Evolutionary conservation across 2,888 invertebrate species (phyloP).

Genomic region (Antitype chi): DNA sequence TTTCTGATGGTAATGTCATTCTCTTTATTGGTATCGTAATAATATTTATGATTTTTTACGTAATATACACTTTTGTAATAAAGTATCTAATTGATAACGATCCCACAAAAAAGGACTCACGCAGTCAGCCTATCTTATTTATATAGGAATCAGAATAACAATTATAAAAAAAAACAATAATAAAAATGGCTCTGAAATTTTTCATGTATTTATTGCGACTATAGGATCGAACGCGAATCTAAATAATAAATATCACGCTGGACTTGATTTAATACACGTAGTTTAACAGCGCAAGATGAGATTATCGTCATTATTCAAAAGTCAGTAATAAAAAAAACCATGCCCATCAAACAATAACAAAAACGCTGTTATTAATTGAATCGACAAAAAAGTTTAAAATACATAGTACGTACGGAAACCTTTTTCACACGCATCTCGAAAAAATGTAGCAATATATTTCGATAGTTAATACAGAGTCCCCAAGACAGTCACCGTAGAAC

Average conservation of each 20-base stretch:
- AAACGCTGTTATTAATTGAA: background rate
- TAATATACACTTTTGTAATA: background rate
- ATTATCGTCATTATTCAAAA: background rate
- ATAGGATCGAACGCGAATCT: background rate
- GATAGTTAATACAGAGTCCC: conserved; percentile 9
- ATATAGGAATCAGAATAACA: background rate
- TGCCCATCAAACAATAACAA: background rate
- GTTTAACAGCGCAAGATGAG: background rate
- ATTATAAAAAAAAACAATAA: background rate
- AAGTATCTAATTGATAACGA: background rate
- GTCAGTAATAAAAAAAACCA: background rate
- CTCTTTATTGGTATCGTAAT: background rate
- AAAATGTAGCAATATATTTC: conserved; percentile 7
- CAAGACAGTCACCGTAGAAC: conserved; percentile 12
- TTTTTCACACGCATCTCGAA: conserved; percentile 2
- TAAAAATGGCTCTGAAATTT: background rate
- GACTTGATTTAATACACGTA: background rate
- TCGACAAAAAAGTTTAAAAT: background rate
- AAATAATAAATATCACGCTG: background rate
- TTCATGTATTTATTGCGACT: background rate
- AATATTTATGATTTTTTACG: too few relatives aligned
- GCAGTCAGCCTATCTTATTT: too few relatives aligned
- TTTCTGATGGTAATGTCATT: background rate
- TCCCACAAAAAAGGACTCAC: background rate
- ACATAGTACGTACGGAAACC: background rate